Evolutionary conservation across 2,797 vertebrate genomes (phyloP), one percentile per base, ranked within the genome.

Genomic region (Peromyscus melanophrys): DNA sequence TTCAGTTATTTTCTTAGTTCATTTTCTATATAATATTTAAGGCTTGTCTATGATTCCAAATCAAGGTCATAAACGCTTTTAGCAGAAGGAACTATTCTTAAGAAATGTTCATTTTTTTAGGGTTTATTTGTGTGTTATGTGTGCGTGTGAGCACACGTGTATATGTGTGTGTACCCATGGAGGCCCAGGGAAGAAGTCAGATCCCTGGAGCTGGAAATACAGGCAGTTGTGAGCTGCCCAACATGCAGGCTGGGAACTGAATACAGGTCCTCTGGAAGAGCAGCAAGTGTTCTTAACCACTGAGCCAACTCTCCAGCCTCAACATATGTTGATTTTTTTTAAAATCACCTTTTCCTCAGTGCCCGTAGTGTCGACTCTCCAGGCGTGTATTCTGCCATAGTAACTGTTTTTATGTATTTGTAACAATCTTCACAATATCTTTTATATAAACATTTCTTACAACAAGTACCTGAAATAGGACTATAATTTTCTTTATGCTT

Each of bases 381-480:
- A 76, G 87, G 63, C 80, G 34, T 4, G 13, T 61, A 25, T 87
- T 90, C 25, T 34, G 61, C 14, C 6, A n/a, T 34, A 80, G 80
- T 55, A 87, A 34, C 16, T 8, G 75, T 84, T 96, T 97, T 81
- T 10, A 57, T 69, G n/a, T 49, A 85, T 92, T 96, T 92, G 49
- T 9, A 71, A 21, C 11, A 61, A 86, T 73, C 21, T 13, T 89
- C 40, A 55, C 17, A 43, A 86, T 2, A 83, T 71, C 31, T 55
- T 95, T 31, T 40, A 23, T 73, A 84, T 65, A 14, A 84, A 55
- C 27, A 84, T 71, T 93, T 31, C 25, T 92, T 57, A 59, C 6
- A 63, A n/a, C 17, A 93, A 14, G 2, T 73, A 34, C 52, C 43
- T 29, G 43, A 76, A 34, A 86, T 19, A 89, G 1, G 46, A n/a